Evolutionary conservation across 2,113 vertebrate genomes (phyloP).

Genomic region (Chaetura pelagica): DNA sequence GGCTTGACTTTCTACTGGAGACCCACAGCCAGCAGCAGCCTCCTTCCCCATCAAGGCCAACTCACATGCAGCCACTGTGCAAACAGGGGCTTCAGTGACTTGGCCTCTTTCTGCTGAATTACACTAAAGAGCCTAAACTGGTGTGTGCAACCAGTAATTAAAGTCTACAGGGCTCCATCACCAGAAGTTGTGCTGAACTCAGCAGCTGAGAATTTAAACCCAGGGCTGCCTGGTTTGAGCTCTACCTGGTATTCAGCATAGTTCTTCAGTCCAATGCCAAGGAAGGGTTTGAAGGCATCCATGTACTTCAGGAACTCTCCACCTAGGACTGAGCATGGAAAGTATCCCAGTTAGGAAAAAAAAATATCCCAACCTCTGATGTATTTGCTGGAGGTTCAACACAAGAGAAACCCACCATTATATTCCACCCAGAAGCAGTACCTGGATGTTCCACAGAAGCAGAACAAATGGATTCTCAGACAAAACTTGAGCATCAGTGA

Average conservation of each 20-base stretch:
- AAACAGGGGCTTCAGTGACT: not conserved
- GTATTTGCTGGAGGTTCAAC: not conserved
- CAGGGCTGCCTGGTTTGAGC: not conserved
- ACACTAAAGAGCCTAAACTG: not conserved
- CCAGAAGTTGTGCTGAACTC: not conserved
- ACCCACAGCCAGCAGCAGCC: not conserved
- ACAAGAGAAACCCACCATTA: fast-evolving
- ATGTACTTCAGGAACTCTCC: conserved; percentile 98
- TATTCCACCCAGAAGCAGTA: not conserved
- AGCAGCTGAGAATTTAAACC: not conserved
- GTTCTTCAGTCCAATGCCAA: conserved; percentile 96
- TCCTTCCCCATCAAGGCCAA: not conserved
- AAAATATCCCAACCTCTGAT: not conserved
- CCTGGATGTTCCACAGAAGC: not conserved
- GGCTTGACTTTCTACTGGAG: not conserved
- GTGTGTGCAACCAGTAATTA: not conserved
- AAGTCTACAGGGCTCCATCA: not conserved
- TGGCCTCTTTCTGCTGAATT: not conserved
- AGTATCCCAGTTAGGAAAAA: not conserved
- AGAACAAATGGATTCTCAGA: not conserved
- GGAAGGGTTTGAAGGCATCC: conserved; percentile 98
- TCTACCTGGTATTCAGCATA: conserved; percentile 96
- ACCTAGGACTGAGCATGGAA: conserved; percentile 84
- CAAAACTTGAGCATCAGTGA: not conserved
- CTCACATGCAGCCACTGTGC: not conserved